These are phyloP conservation scores for Motacilla alba DNA, from an alignment of 2,113 vertebrate species.

Conservation along the genomic window DNA sequence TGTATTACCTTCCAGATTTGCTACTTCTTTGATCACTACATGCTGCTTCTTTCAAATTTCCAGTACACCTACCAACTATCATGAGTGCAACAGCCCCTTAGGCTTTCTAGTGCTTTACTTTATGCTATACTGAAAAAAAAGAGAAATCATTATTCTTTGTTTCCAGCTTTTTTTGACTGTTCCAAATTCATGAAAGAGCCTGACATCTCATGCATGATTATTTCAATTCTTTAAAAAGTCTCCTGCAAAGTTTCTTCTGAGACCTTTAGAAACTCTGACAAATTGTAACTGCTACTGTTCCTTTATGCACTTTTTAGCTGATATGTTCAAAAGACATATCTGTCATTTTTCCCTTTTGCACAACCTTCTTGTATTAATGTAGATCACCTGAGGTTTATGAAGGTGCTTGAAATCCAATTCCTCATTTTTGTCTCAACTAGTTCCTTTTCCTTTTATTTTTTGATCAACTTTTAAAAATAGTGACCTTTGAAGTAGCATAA, in stretches of 20 bases:
- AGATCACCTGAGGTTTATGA: background rate
- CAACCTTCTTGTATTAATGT: background rate
- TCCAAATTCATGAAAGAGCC: background rate
- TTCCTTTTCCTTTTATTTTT: background rate
- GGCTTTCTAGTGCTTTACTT: background rate
- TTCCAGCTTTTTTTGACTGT: background rate
- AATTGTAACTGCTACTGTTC: background rate
- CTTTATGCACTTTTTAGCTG: background rate
- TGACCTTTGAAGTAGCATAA: background rate
- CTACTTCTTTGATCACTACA: background rate
- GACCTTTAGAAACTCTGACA: background rate
- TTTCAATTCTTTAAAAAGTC: slow-evolving; percentile 6
- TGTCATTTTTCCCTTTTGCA: background rate
- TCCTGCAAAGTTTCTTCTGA: background rate
- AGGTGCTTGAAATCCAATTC: background rate
- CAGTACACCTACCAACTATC: background rate
- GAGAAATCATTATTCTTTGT: background rate
- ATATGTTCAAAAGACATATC: background rate
- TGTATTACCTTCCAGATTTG: background rate
- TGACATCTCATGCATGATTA: background rate
- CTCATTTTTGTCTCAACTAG: background rate
- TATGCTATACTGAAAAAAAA: background rate
- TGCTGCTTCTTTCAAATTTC: background rate
- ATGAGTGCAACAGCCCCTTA: background rate
- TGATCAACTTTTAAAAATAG: background rate